A percentile compares a stretch with the other conserved stretches of the same genome.
Evolutionary conservation across 2,113 vertebrate genomes (phyloP).

Genomic region (Sturnira hondurensis): DNA sequence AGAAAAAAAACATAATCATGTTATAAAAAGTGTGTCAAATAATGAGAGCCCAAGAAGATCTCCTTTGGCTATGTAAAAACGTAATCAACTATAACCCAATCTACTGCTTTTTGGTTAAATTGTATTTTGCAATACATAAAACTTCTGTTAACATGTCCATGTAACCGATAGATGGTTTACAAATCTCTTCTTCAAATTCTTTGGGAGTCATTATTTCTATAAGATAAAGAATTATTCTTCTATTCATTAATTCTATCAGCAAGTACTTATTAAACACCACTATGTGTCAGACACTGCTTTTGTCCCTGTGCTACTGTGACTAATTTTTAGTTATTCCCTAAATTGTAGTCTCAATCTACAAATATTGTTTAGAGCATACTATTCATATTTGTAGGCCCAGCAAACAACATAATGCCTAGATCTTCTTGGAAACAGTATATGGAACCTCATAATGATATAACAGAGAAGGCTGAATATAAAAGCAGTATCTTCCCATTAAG

Average conservation of each 20-base stretch:
- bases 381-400: not conserved
- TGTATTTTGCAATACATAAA: not conserved
- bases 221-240: not conserved
- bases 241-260: not conserved
- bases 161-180: not conserved
- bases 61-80: constrained; percentile 2
- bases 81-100: not conserved
- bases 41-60: not conserved
- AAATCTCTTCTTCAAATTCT: constrained; percentile 16
- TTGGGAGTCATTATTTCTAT: not conserved
- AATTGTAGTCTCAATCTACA: not conserved
- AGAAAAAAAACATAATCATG: not conserved
- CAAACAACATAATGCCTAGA: not conserved
- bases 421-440: not conserved
- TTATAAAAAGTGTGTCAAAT: constrained; percentile 10
- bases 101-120: not conserved
- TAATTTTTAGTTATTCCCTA: constrained; percentile 18
- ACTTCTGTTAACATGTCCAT: not conserved
- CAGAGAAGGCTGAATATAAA: not conserved
- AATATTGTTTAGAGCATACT: not conserved
- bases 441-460: not conserved
- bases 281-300: not conserved
- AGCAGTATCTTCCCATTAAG: not conserved
- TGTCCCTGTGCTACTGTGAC: not conserved
- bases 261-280: not conserved